Evolutionary conservation across 2,888 invertebrate species (phyloP), one percentile per base, ranked within the genome.

Genomic region (Encarsia formosa): DNA sequence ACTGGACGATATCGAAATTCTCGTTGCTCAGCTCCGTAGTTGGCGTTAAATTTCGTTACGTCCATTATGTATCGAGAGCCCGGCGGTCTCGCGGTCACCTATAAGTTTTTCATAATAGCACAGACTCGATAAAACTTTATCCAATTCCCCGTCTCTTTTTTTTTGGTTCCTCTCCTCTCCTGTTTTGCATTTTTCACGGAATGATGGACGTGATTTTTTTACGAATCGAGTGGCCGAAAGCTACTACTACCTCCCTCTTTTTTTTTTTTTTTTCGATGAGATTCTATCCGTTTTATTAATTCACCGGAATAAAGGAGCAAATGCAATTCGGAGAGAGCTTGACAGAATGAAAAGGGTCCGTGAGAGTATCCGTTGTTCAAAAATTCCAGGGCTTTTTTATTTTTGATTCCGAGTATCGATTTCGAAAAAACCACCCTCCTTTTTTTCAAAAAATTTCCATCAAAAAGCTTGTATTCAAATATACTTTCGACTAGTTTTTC

Each of bases 41-140:
- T 60, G 53, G 54, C 52, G 46, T 44, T 51, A 52, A 62, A 63
- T 60, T 57, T 44, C 57, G 49, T 59, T 58, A 60, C 49, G 16
- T 43, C 35, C 24, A 48, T 53, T 48, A 43, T 43, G 35, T 23
- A 38, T 52, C 40, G 53, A 39, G 48, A 38, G n/a, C 24, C 42
- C 49, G 50, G 41, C 37, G 54, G 55, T 50, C 42, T 45, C 47
- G 52, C 42, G 26, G 39, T 2, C 38, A n/a, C 22, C 39, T n/a
- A 13, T 15, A 23, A 19, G 15, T 18, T 11, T 37, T 22, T 37
- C 37, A 32, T 32, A 32, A 26, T 15, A 8, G 16, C 22, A 11
- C 20, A 4, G 37, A 26, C 20, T 48, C 48, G 48, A 48, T 48
- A 47, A 32, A 40, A 48, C 41, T 48, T 41, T n/a, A 11, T 32